Evolutionary conservation across 2,113 vertebrate genomes (phyloP).

Genomic region (Pipa parva): DNA sequence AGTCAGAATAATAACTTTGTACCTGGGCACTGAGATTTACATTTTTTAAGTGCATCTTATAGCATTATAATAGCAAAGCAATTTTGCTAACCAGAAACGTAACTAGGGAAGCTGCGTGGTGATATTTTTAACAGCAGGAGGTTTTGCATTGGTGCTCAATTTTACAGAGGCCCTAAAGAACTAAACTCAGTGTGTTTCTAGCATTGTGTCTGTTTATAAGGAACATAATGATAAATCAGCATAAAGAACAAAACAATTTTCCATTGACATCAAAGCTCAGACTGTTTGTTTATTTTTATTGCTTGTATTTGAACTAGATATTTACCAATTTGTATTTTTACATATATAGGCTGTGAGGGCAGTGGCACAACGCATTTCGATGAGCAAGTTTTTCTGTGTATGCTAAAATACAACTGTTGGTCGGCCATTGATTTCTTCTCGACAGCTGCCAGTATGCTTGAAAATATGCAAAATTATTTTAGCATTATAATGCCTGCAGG

Average conservation of each 20-base stretch:
- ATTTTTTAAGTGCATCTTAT: conserved; percentile 37
- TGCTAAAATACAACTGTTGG: too few species aligned
- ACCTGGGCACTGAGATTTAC: conserved; percentile 11
- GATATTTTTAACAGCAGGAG: background rate
- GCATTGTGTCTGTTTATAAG: background rate
- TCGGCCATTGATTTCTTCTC: too few species aligned
- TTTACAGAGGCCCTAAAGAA: conserved; percentile 16
- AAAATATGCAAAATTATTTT: too few species aligned
- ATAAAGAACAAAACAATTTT: conserved; percentile 31
- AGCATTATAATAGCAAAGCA: conserved; percentile 26
- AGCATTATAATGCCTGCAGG: too few species aligned
- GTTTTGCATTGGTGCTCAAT: background rate
- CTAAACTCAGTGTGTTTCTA: conserved; percentile 1
- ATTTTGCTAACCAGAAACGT: conserved; percentile 27
- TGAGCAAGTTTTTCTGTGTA: too few species aligned
- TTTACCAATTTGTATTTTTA: too few species aligned
- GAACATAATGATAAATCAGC: conserved; percentile 43
- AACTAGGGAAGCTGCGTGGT: background rate
- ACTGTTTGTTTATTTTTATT: too few species aligned
- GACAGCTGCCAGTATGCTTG: too few species aligned
- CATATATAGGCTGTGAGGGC: too few species aligned
- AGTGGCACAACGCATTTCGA: too few species aligned
- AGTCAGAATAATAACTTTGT: conserved; percentile 34
- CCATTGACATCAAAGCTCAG: conserved; percentile 40
- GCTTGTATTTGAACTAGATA: too few species aligned